Evolutionary conservation across 2,888 invertebrate genomes (phyloP), one percentile per base, ranked within the genome.

Genomic region (Congeria kusceri): DNA sequence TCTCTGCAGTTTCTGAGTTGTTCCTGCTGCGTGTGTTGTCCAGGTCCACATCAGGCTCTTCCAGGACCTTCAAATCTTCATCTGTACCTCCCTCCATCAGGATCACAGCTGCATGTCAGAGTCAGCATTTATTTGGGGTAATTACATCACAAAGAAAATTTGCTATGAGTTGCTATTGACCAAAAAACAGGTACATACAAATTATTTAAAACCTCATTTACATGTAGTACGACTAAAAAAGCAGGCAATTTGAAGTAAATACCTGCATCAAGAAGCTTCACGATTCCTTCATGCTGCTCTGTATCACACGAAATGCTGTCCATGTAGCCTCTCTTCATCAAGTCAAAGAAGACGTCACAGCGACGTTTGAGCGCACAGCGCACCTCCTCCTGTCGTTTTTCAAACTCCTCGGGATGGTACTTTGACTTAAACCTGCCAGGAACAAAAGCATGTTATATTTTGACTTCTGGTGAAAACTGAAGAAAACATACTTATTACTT

Each of bases 391-490:
- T 97, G 97, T 72, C 97, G 95, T 93, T 97, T 98, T 44, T 96
- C 95, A 67, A 97, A 97, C 92, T 99, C 99, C 94, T 98, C 98
- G 3, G 99, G 99, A 94, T 99, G 99, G 93, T 99, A 99, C 95
- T 99, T 99, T 89, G 97, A 96, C 94, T 98, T 98, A 95, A 99
- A 99, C 99, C 99, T 99, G 84, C 5, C 39, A n/a, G 39, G 39
- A 39, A 39, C 39, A 39, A 13, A 39, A 15, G 13, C 3, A 39
- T 15, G 39, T 39, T 39, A 39, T 39, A 15, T 39, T 39, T 13
- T 5, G 39, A 39, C 39, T 39, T 3, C 39, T 39, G 39, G 1
- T 39, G 15, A 39, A 39, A 13, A 1, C 11, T 39, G 39, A 3
- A 39, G 39, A 39, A 39, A 11, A n/a, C n/a, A n/a, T n/a, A n/a